These are phyloP conservation scores for Poecilia latipinna DNA, from an alignment of 2,113 vertebrate species.

Conservation along the genomic window DNA sequence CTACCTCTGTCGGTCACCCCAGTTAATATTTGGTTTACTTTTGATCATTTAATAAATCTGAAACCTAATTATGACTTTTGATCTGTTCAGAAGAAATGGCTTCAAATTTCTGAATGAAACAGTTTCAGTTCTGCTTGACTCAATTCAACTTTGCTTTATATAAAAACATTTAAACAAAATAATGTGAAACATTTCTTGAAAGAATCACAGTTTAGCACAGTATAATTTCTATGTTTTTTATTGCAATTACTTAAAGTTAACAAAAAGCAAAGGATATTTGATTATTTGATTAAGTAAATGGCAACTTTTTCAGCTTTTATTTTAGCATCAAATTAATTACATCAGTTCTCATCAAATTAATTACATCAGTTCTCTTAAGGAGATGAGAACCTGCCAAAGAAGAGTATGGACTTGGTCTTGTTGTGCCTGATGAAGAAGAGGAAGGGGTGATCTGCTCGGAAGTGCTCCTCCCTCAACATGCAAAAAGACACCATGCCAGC, in stretches of 20 bases:
- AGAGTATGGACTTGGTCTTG: conserved; percentile 82
- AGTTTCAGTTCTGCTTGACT: not conserved
- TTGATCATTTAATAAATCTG: not conserved
- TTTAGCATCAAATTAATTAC: not conserved
- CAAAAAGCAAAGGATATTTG: not conserved
- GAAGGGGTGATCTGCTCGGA: conserved; percentile 90
- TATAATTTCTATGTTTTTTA: not conserved
- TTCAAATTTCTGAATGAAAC: not conserved
- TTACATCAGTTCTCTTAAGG: conserved; percentile 59
- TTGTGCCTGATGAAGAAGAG: conserved; percentile 92
- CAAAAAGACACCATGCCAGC: conserved; percentile 69
- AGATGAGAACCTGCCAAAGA: conserved; percentile 82
- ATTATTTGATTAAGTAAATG: not conserved
- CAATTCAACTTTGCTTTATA: not conserved
- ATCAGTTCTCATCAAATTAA: conserved; percentile 41
- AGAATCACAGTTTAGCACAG: not conserved
- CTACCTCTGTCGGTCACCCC: too few relatives aligned
- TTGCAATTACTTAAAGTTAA: not conserved
- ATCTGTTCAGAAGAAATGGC: not conserved
- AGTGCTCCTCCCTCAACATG: conserved; percentile 79
- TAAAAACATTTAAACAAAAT: not conserved
- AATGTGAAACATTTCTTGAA: not conserved
- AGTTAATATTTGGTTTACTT: not conserved
- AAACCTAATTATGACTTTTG: not conserved
- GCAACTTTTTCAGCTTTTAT: not conserved